Base-by-base conservation (phyloP, 2,797 vertebrate species). In the Spizella passerina region DNA sequence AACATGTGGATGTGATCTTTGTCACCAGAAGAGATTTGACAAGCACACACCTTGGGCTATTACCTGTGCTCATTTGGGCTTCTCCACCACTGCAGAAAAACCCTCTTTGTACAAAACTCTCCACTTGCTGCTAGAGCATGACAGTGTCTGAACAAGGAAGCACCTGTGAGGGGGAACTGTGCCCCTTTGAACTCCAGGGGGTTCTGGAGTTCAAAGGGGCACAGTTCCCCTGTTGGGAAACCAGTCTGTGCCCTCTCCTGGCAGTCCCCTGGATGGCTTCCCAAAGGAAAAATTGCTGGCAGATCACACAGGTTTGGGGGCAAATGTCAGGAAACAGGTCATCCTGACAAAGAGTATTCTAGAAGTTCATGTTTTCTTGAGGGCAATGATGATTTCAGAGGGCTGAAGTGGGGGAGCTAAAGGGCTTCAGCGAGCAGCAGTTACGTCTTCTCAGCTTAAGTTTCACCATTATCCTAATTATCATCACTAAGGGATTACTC, bases 151-250 rank as follows among this genome's bases (percentile, higher is more conserved):
- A 49, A 12, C 5, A 68, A 47, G 23, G 41, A 46, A 77, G 44
- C 1, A 10, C 8, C 29, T 34, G 34, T 24, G 75, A 83, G 46
- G 30, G 22, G 4, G 7, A 79, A 9, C 12, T 16, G 34, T 0
- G 0, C 15, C 1, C 6, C 68, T 77, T 5, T 3, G 1, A 69
- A 64, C 15, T 17, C 20, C 18, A 44, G 68, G n/a, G n/a, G n/a
- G n/a, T n/a, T n/a, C n/a, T n/a, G n/a, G n/a, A n/a, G n/a, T n/a
- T n/a, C n/a, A n/a, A n/a, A n/a, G n/a, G n/a, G n/a, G n/a, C n/a
- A n/a, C n/a, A n/a, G n/a, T n/a, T n/a, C n/a, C n/a, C 20, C 20
- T 26, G 1, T 14, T 69, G 55, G 55, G 36, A 89, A 68, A 44
- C 6, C 43, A 59, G 26, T 24, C 56, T n/a, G 2, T 63, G 39